These are phyloP conservation scores for Microctenopoma steveboyesi DNA, from an alignment of 2,797 vertebrate genomes.

Conservation along the genomic window DNA sequence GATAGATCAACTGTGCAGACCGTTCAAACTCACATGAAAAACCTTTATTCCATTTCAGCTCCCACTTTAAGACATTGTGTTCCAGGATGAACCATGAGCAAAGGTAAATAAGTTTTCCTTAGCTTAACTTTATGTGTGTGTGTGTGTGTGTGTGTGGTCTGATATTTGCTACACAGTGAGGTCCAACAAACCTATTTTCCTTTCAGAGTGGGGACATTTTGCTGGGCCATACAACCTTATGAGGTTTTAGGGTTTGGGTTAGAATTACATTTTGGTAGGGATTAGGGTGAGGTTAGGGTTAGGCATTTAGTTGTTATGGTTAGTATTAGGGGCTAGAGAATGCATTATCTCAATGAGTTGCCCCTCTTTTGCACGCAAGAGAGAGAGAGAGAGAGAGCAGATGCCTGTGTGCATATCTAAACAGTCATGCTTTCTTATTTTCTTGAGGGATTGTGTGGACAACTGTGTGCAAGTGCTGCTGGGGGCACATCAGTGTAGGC, in stretches of 20 bases:
- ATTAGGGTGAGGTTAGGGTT: too few relatives aligned
- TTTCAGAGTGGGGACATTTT: too few relatives aligned
- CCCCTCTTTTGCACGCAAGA: too few relatives aligned
- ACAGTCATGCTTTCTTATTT: not conserved
- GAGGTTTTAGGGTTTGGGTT: too few relatives aligned
- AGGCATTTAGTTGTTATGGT: too few relatives aligned
- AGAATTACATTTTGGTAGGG: too few relatives aligned
- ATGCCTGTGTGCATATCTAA: not conserved
- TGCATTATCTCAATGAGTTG: too few relatives aligned
- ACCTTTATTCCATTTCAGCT: conserved; percentile 65
- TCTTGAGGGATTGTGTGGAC: conserved; percentile 2
- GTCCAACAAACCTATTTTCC: too few relatives aligned
- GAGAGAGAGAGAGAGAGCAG: too few relatives aligned
- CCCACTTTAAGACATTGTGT: conserved; percentile 60
- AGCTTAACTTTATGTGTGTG: conserved; percentile 10
- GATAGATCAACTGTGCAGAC: conserved; percentile 34
- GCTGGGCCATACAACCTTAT: too few relatives aligned
- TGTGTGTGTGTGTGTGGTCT: not conserved
- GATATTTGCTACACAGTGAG: too few relatives aligned
- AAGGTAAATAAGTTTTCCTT: conserved; percentile 64
- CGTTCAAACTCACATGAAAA: conserved; percentile 26
- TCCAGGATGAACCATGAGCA: conserved; percentile 74
- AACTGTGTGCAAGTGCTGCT: conserved; percentile 40
- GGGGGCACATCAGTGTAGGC: conserved; percentile 12
- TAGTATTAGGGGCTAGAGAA: too few relatives aligned